phyloP scores from a whole-genome alignment of 2,113 vertebrate species.

The Bathybates hornii region DNA sequence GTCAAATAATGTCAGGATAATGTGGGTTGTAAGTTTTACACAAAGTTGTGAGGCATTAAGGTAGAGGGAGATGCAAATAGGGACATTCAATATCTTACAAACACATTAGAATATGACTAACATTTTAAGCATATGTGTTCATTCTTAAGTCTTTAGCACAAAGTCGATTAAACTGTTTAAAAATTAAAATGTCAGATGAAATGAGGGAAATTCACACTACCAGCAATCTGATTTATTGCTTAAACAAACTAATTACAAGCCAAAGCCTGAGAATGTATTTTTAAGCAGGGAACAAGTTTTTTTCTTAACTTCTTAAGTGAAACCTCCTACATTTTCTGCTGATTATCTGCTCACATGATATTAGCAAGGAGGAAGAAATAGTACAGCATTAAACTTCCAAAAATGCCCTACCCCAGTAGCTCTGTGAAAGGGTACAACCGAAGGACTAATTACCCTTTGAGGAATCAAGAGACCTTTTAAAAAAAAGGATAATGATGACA shows the following conservation, averaged over 20 bases:
- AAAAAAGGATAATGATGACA: not conserved
- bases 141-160: not conserved
- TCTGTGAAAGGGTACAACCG: not conserved
- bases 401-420: not conserved
- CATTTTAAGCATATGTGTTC: not conserved
- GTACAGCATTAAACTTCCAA: not conserved
- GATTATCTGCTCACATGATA: constrained; percentile 14
- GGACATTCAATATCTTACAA: not conserved
- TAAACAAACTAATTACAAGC: not conserved
- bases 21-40: not conserved
- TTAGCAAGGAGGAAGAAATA: not conserved
- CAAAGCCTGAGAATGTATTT: not conserved
- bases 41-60: not conserved
- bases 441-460: constrained; percentile 16
- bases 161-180: not conserved
- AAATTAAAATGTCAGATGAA: not conserved
- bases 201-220: not conserved
- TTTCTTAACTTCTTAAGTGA: not conserved
- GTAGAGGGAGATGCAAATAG: not conserved
- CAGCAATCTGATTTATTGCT: not conserved
- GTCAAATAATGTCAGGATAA: not conserved
- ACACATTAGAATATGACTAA: not conserved
- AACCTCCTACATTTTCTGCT: not conserved
- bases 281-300: not conserved
- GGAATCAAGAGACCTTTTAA: not conserved